These are phyloP conservation scores for Anthoscopus minutus DNA, from an alignment of 2,113 vertebrate species.

Conservation along the genomic window DNA sequence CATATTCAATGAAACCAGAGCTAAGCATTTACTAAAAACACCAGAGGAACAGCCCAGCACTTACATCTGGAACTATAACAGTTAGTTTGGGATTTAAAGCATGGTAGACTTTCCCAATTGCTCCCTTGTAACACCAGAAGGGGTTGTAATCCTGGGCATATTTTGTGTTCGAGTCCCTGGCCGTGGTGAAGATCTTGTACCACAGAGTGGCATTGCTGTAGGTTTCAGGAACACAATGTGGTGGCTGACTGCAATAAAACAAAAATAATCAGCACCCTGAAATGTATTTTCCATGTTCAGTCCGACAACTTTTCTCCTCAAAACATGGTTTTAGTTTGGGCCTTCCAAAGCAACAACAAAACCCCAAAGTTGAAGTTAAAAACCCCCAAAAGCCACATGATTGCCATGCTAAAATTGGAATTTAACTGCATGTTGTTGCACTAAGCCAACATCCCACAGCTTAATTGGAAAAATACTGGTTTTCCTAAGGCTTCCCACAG, in stretches of 20 bases:
- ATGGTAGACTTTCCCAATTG: conserved; percentile 95
- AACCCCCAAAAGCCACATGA: neutral
- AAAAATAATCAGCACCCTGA: neutral
- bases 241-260: conserved; percentile 82
- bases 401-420: neutral
- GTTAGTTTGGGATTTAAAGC: conserved; percentile 95
- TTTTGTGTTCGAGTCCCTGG: conserved; percentile 90
- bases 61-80: conserved; percentile 94
- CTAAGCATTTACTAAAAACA: neutral
- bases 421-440: neutral
- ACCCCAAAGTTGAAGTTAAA: neutral
- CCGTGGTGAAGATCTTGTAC: conserved; percentile 97
- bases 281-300: neutral
- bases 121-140: conserved; percentile 99
- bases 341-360: neutral
- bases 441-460: neutral
- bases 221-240: conserved; percentile 90
- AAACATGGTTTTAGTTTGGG: neutral
- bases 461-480: neutral
- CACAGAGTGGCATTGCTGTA: conserved; percentile 93
- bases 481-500: neutral
- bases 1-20: neutral
- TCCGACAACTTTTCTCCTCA: neutral
- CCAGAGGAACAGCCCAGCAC: conserved; percentile 16
- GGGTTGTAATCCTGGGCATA: conserved; percentile 97